These are phyloP conservation scores for Yponomeuta evonymella DNA, from an alignment of 2,888 invertebrate genomes.

Conservation along the genomic window DNA sequence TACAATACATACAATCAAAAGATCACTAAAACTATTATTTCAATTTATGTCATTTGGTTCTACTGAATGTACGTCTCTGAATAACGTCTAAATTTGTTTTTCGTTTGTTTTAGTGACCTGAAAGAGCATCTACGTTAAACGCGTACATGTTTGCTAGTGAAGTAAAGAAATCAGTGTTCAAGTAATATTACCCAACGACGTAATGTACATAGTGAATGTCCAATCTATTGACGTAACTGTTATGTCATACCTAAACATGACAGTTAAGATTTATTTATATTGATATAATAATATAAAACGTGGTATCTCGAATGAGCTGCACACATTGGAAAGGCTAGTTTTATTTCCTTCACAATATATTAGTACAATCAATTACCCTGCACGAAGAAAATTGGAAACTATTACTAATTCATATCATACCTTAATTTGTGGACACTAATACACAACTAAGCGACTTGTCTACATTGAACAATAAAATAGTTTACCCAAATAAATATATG, in stretches of 20 bases:
- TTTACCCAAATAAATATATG: slow-evolving; percentile 18
- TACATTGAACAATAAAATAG: slow-evolving; percentile 23
- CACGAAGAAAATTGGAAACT: slow-evolving; percentile 66
- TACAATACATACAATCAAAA: too few relatives aligned
- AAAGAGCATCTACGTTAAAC: background rate
- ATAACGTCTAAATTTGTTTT: background rate
- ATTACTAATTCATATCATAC: slow-evolving; percentile 23
- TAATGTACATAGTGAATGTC: background rate
- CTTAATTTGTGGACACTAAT: slow-evolving; percentile 37
- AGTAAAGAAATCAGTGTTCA: background rate
- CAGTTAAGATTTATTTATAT: too few relatives aligned
- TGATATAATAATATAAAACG: too few relatives aligned
- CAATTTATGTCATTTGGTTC: too few relatives aligned
- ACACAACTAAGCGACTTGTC: slow-evolving; percentile 25
- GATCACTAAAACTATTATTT: too few relatives aligned
- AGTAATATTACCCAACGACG: background rate
- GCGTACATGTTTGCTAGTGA: background rate
- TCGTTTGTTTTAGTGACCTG: background rate
- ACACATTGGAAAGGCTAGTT: background rate
- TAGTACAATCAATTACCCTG: slow-evolving; percentile 48
- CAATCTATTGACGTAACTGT: too few relatives aligned
- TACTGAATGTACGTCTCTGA: background rate
- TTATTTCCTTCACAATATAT: slow-evolving; percentile 14
- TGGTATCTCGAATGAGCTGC: too few relatives aligned
- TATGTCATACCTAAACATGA: too few relatives aligned